Conservation (phyloP, 2,888 invertebrate genomes). For the Euzetes globulus region DNA sequence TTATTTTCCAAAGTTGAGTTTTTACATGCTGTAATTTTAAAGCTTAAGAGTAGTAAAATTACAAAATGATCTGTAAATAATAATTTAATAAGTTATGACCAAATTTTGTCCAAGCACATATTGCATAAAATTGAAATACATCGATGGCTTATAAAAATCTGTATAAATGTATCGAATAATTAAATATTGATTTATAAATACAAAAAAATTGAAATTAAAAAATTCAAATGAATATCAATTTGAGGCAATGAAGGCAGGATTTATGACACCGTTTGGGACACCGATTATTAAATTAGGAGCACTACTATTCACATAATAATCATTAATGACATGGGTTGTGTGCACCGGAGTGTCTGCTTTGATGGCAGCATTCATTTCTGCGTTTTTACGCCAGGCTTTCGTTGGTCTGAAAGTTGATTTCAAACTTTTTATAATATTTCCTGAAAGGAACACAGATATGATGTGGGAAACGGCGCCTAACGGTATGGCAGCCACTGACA, state of each 20-base stretch:
- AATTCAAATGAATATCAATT: neutral
- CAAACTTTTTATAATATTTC: neutral
- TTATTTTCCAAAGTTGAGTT: no score
- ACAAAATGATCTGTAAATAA: no score
- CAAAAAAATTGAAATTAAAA: neutral
- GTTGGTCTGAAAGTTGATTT: conserved; percentile 10
- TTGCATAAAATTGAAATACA: no score
- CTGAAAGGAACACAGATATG: neutral
- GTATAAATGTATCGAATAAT: neutral
- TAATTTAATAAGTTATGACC: no score
- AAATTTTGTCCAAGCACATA: no score
- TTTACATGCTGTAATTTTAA: no score
- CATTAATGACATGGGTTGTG: neutral
- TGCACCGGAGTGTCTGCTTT: neutral
- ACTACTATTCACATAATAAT: neutral
- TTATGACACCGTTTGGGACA: neutral
- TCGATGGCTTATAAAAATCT: no score
- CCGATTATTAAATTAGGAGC: neutral
- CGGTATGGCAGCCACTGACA: conserved; percentile 39
- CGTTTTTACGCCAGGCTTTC: conserved; percentile 1
- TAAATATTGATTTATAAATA: neutral
- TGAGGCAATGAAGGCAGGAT: neutral
- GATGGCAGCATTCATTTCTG: neutral
- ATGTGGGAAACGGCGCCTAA: conserved; percentile 28
- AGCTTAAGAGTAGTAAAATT: no score